phyloP scores from a whole-genome alignment of 2,113 vertebrate species.

The Carollia perspicillata region DNA sequence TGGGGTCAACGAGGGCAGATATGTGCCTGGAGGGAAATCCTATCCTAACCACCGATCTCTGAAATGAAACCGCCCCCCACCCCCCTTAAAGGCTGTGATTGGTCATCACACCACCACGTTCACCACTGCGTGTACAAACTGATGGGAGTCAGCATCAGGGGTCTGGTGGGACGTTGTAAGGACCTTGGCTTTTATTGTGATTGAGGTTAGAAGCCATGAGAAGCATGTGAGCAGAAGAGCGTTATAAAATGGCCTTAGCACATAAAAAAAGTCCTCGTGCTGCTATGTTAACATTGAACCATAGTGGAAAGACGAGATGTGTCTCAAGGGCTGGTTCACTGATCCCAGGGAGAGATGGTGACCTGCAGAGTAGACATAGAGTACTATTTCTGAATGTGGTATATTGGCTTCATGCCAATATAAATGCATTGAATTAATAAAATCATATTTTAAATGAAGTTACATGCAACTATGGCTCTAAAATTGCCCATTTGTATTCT shows the following conservation, averaged over 20 bases:
- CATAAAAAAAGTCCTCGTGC: not conserved
- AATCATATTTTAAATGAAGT: not conserved
- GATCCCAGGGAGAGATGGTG: not conserved
- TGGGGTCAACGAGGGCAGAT: too few relatives aligned
- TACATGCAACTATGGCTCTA: not conserved
- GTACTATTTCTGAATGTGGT: not conserved
- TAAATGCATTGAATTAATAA: not conserved
- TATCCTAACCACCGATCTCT: not conserved
- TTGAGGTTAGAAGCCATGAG: not conserved
- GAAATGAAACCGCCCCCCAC: not conserved
- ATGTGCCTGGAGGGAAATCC: not conserved
- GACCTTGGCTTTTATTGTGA: too few relatives aligned
- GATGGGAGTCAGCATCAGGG: not conserved
- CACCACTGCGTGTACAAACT: not conserved
- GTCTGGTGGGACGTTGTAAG: not conserved
- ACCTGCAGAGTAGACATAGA: not conserved
- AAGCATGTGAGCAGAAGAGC: not conserved
- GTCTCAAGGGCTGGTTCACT: not conserved
- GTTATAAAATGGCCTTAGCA: not conserved
- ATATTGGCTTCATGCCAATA: not conserved
- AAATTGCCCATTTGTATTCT: not conserved
- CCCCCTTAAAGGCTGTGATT: not conserved
- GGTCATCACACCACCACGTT: not conserved
- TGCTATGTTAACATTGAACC: not conserved
- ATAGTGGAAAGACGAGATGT: not conserved